Evolutionary conservation across 2,888 invertebrate genomes (phyloP), one percentile per base, ranked within the genome.

Genomic region (Drosophila pseudotalamancana): DNA sequence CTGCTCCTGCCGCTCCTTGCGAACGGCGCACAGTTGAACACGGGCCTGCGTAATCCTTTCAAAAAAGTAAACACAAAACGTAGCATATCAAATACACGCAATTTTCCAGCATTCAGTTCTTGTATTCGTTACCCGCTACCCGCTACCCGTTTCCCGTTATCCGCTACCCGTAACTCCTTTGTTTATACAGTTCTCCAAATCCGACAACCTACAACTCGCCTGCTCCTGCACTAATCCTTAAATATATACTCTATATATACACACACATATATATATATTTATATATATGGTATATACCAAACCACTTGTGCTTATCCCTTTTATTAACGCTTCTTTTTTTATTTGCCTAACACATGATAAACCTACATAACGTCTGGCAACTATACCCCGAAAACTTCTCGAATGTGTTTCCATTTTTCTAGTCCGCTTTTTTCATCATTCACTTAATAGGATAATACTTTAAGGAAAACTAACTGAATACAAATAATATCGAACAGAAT

Each of bases 1-100:
- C 48, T 57, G 67, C 42, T 43, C 34, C 40, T 77, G 69, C 40
- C 57, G 54, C 53, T 65, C 16, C 43, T 60, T 40, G 39, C 63
- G 73, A 62, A 62, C 59, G 73, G 51, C 64, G 51, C 73, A 78
- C 90, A 90, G 91, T 89, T 90, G 79, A 90, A 89, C 85, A 87
- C 89, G 87, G 89, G 90, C 86, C 90, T 90, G 87, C 90, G 90
- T 89, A 91, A 89, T 86, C 88, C 90, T 66, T 90, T 88, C 77
- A 90, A 90, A 89, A 88, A 89, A 90, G 91, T 90, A 90, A 90
- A 85, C 86, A 85, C 64, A 82, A 65, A 55, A 56, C 31, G 19
- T 60, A 48, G 53, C 50, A 65, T 59, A 60, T 60, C 42, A 66
- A 66, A 66, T 49, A 68, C 34, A 73, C 50, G 42, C 57, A 50